Percentiles rank a stretch among this genome's conserved stretches.
Conservation (phyloP, 1,140 invertebrate species). For the Ruditapes philippinarum region DNA sequence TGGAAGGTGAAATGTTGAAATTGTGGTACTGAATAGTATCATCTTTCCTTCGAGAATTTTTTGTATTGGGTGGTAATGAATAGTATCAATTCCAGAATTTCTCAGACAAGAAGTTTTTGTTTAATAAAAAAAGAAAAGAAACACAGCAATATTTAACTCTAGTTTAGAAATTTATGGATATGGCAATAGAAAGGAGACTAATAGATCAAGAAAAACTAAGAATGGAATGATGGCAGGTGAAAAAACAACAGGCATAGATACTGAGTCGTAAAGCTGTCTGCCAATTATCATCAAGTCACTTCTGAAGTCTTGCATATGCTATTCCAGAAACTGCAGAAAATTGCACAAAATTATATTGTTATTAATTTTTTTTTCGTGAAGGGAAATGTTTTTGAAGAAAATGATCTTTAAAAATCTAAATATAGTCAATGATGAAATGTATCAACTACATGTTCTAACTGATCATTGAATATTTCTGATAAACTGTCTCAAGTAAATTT, state of each 20-base stretch:
- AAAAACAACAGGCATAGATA: constrained; percentile 21
- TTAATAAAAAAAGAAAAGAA: background rate
- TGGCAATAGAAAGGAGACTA: background rate
- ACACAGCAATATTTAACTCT: background rate
- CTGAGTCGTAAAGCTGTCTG: constrained; percentile 42
- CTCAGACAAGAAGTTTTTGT: no score
- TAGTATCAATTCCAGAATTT: no score
- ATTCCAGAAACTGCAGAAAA: constrained; percentile 27
- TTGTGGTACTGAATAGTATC: background rate
- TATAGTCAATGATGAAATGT: no score
- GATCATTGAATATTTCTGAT: no score
- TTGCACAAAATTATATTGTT: constrained; percentile 40
- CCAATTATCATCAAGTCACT: constrained; percentile 18
- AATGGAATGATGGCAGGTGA: constrained; percentile 5
- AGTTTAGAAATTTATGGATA: background rate
- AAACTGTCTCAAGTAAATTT: no score
- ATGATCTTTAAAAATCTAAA: no score
- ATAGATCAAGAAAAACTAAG: constrained; percentile 18
- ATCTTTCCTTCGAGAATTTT: background rate
- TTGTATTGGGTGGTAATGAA: background rate
- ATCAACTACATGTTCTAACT: no score
- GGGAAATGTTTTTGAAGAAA: no score
- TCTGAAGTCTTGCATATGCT: constrained; percentile 9
- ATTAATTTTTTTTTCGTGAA: background rate
- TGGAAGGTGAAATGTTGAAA: background rate